Conservation (phyloP, 2,113 vertebrate species). For the Myiopsitta monachus region DNA sequence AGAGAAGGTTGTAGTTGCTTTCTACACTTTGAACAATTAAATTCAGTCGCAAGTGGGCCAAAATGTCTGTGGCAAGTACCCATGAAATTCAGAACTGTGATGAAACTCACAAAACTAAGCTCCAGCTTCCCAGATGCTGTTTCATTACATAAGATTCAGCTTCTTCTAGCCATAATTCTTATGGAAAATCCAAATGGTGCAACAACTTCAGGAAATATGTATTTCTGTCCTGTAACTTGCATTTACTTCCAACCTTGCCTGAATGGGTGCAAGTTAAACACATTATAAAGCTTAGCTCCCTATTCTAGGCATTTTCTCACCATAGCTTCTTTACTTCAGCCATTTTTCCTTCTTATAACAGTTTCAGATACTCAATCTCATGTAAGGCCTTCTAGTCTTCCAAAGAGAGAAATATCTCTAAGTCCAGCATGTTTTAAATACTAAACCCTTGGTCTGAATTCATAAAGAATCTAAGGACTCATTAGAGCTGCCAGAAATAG, state of each 20-base stretch:
- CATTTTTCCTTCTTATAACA: not conserved
- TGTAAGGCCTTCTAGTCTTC: not conserved
- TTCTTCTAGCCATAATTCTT: not conserved
- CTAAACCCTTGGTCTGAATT: not conserved
- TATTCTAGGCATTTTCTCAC: not conserved
- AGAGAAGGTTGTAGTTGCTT: not conserved
- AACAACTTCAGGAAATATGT: not conserved
- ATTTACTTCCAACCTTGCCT: not conserved
- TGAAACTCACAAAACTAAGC: not conserved
- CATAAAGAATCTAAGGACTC: not conserved
- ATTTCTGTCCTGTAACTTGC: not conserved
- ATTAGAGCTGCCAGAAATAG: not conserved
- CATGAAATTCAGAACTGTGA: not conserved
- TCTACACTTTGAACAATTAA: not conserved
- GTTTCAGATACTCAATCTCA: not conserved
- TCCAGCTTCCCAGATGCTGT: accelerated
- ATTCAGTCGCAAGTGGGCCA: not conserved
- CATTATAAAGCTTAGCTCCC: not conserved
- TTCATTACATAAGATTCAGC: not conserved
- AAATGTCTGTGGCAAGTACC: not conserved
- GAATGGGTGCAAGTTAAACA: not conserved
- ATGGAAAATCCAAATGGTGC: not conserved
- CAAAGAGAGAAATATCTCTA: not conserved
- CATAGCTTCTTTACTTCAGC: not conserved
- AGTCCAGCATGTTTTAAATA: not conserved